A percentile compares a stretch with the other conserved stretches of the same genome.
Conservation (phyloP, 2,797 vertebrate genomes). For the Rhinatrema bivittatum region DNA sequence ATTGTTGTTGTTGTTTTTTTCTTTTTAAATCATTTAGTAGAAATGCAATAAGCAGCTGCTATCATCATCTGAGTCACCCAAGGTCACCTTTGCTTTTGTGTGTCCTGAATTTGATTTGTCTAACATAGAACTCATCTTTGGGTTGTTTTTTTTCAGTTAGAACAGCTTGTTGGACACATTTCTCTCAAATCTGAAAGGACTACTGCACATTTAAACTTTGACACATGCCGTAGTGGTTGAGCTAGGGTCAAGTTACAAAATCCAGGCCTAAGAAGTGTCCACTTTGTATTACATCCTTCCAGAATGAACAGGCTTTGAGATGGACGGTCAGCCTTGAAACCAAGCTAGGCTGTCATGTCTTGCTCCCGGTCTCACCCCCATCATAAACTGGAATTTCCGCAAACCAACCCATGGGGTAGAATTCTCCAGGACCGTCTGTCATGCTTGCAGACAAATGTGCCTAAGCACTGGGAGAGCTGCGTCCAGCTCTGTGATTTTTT, state of each 20-base stretch:
- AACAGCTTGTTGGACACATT: constrained; percentile 13
- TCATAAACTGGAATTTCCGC: too few relatives aligned
- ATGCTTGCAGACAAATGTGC: too few relatives aligned
- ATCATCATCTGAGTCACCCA: constrained; percentile 1
- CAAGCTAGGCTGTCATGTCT: too few relatives aligned
- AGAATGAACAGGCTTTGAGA: too few relatives aligned
- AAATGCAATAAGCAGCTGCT: neutral
- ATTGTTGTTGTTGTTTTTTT: neutral
- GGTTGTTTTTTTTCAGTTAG: constrained; percentile 18
- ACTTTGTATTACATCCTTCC: constrained; percentile 31
- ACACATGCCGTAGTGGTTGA: neutral
- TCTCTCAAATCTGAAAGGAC: constrained; percentile 6
- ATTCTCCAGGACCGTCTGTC: too few relatives aligned
- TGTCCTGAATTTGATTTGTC: constrained; percentile 29
- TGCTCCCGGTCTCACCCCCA: too few relatives aligned
- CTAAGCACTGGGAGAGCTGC: too few relatives aligned
- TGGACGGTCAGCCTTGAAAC: too few relatives aligned
- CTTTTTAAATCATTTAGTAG: neutral
- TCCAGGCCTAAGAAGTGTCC: constrained; percentile 29
- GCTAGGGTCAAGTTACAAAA: constrained; percentile 16
- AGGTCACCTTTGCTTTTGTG: constrained; percentile 17
- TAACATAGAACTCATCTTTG: constrained; percentile 12
- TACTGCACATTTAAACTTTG: constrained; percentile 21
- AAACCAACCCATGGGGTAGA: too few relatives aligned
- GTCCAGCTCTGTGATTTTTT: too few relatives aligned